These are phyloP conservation scores for Lagria hirta DNA, from an alignment of 2,888 invertebrate genomes.

Conservation along the genomic window DNA sequence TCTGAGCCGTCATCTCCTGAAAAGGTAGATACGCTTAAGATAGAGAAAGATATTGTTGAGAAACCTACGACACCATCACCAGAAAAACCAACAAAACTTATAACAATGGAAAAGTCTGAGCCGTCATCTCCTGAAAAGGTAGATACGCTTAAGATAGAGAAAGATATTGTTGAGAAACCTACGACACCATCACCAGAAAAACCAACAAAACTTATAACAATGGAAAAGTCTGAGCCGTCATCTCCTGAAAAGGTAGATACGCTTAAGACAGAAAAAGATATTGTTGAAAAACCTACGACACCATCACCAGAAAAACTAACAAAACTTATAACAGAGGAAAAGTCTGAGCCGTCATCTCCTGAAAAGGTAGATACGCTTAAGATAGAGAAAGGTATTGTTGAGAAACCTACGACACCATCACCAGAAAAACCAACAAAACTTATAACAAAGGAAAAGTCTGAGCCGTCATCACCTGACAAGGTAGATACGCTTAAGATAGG, in stretches of 20 bases:
- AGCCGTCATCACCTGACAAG: conserved; percentile 2
- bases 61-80: too few relatives aligned
- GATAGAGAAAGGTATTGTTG: conserved; percentile 3
- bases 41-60: too few relatives aligned
- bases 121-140: conserved; percentile 1
- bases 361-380: too few relatives aligned
- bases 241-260: conserved; percentile 9
- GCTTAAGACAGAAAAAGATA: conserved; percentile 2
- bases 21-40: too few relatives aligned
- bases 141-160: background rate
- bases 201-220: conserved; percentile 11
- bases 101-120: background rate
- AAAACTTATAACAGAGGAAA: background rate
- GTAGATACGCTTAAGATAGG: conserved; percentile 4
- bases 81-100: conserved; percentile 2
- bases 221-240: conserved; percentile 10
- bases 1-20: too few relatives aligned
- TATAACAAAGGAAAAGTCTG: conserved; percentile 4
- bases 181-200: conserved; percentile 1
- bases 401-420: conserved; percentile 8
- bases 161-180: background rate
- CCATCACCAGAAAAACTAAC: background rate
- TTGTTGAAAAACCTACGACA: background rate
- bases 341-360: conserved; percentile 3
- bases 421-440: conserved; percentile 3